Base-by-base conservation (phyloP, 2,888 invertebrate species). In the Digitonthophagus gazella region DNA sequence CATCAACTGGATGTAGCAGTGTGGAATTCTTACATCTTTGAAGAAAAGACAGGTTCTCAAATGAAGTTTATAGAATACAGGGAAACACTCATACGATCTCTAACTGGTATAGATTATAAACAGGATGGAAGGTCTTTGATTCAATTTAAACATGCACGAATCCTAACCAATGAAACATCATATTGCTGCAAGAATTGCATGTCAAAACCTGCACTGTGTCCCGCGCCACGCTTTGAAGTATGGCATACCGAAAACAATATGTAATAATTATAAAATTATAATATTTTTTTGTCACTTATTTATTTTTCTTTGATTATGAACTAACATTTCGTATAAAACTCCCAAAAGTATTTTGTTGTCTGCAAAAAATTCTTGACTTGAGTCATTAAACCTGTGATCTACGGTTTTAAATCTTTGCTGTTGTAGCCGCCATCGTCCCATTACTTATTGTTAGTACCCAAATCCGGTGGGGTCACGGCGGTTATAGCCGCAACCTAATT, bases 1-100 rank as follows among this genome's bases (percentile, higher is more conserved):
- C 78, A 78, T 71, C 66, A 76, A 63, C 71, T 77, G 57, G 77
- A 78, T 68, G 72, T 77, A 66, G 68, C 76, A 57, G 72, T 76
- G 63, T 76, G 75, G 76, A 78, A 78, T 74, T 69, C 74, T 67
- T 77, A 72, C 66, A 71, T 73, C 67, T 73, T 73, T 69, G 73
- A 73, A 73, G 69, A 72, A 73, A 73, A 69, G 69, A 72, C 70
- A 69, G 70, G 67, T 71, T 72, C 70, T 68, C 64, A 72, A 67
- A 70, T 67, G 67, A 71, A 71, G 66, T 71, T 71, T 68, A 68
- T 73, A 71, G 71, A 73, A 69, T 73, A 56, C 72, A 72, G 71
- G 68, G 72, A 69, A 69, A 69, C 71, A 72, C 71, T 72, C 64
- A 72, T 72, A 67, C 69, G 71, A 72, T 72, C 71, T 72, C 67